phyloP scores from a whole-genome alignment of 2,113 vertebrate genomes.

The Euleptes europaea region DNA sequence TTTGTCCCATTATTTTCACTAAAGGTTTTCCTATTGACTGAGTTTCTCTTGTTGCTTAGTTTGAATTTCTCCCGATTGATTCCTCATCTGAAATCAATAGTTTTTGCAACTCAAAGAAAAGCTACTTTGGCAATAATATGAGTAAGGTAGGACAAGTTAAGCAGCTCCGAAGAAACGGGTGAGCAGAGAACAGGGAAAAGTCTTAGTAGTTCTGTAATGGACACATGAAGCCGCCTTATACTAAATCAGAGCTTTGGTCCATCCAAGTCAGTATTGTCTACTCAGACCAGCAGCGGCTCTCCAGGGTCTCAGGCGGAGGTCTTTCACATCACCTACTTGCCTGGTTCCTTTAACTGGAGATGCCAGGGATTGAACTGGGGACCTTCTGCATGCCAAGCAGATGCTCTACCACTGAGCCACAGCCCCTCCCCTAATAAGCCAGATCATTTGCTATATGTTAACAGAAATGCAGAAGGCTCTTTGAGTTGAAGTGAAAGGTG shows the following conservation, averaged over 20 bases:
- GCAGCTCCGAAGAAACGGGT: background rate
- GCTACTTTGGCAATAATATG: background rate
- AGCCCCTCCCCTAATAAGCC: no score
- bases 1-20: slow-evolving; percentile 39
- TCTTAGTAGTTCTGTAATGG: accelerated
- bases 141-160: background rate
- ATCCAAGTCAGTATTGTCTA: no score
- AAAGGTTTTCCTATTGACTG: slow-evolving; percentile 32
- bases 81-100: slow-evolving; percentile 21
- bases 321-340: no score
- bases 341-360: no score
- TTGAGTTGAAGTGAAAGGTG: background rate
- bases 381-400: no score
- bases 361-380: no score
- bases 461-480: background rate
- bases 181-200: accelerated
- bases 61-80: slow-evolving; percentile 30
- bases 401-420: no score
- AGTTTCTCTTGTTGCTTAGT: background rate
- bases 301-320: no score
- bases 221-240: no score
- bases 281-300: no score
- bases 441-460: background rate
- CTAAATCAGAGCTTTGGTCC: no score
- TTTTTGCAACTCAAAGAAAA: background rate